A percentile compares a stretch with the other conserved stretches of the same genome.
Evolutionary conservation across 2,888 invertebrate genomes (phyloP).

Genomic region (Arge pagana): DNA sequence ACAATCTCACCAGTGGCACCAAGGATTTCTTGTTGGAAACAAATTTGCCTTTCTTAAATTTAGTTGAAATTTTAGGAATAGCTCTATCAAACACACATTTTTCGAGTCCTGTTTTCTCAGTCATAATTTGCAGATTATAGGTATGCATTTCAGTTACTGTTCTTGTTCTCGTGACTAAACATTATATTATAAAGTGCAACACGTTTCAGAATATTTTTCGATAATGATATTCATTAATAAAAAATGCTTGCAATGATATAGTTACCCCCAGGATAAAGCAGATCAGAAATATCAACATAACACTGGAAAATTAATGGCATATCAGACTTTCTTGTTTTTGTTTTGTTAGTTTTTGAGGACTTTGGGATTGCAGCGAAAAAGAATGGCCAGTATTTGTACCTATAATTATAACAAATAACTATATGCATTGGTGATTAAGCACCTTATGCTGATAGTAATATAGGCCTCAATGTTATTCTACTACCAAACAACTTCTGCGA

Average conservation of each 20-base stretch:
- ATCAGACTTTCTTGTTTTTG: slow-evolving; percentile 4
- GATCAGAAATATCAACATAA: slow-evolving; percentile 41
- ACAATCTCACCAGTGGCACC: slow-evolving; percentile 17
- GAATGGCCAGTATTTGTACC: slow-evolving; percentile 46
- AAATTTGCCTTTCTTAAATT: slow-evolving; percentile 29
- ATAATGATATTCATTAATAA: neutral
- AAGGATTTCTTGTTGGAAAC: neutral
- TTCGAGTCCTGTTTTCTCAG: slow-evolving; percentile 37
- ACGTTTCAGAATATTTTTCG: neutral
- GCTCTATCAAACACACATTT: slow-evolving; percentile 31
- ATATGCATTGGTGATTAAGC: neutral
- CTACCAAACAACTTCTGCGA: too few relatives aligned
- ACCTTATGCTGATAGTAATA: neutral
- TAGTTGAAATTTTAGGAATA: neutral
- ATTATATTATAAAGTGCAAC: neutral
- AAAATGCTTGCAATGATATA: slow-evolving; percentile 4
- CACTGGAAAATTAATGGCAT: slow-evolving; percentile 37
- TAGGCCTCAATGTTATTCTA: neutral
- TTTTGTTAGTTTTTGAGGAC: neutral
- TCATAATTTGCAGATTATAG: slow-evolving; percentile 30
- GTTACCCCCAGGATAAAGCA: slow-evolving; percentile 48
- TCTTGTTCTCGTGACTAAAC: slow-evolving; percentile 37
- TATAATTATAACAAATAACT: too few relatives aligned
- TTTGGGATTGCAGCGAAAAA: slow-evolving; percentile 30
- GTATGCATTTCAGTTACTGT: slow-evolving; percentile 36